Conservation (phyloP, 2,888 invertebrate species). For the Dicycla oo region DNA sequence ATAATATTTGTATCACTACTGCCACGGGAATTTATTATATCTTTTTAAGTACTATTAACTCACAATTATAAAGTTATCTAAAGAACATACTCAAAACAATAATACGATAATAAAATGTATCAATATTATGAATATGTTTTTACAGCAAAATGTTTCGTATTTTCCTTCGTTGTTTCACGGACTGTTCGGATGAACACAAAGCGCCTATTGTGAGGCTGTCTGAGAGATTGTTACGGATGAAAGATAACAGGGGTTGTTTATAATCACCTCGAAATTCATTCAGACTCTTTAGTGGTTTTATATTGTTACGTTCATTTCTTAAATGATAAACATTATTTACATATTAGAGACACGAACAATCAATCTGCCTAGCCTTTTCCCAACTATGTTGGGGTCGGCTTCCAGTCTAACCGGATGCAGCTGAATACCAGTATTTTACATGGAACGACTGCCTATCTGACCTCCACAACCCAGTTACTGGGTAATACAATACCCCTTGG, state of each 20-base stretch:
- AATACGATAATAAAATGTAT: not conserved
- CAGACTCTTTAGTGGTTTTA: not conserved
- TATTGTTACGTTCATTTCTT: not conserved
- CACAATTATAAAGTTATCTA: not conserved
- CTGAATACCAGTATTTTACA: too few species aligned
- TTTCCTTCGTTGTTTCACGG: not conserved
- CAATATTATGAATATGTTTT: not conserved
- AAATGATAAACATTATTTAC: not conserved
- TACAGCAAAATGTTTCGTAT: slow-evolving; percentile 19
- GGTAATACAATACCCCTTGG: too few species aligned
- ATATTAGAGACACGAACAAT: too few species aligned
- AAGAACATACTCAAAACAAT: not conserved
- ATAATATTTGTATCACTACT: not conserved
- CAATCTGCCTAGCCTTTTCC: too few species aligned
- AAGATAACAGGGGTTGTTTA: not conserved
- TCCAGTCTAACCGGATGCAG: too few species aligned
- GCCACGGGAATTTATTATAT: not conserved
- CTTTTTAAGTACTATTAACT: not conserved
- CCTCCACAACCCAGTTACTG: too few species aligned
- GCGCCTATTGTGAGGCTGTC: slow-evolving; percentile 21
- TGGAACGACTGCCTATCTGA: too few species aligned
- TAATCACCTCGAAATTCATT: slow-evolving; percentile 4
- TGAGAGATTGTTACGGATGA: slow-evolving; percentile 9
- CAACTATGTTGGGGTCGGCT: too few species aligned
- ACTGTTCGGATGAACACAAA: slow-evolving; percentile 7